Evolutionary conservation across 2,888 invertebrate species (phyloP), one percentile per base, ranked within the genome.

Genomic region (Spodoptera littoralis): DNA sequence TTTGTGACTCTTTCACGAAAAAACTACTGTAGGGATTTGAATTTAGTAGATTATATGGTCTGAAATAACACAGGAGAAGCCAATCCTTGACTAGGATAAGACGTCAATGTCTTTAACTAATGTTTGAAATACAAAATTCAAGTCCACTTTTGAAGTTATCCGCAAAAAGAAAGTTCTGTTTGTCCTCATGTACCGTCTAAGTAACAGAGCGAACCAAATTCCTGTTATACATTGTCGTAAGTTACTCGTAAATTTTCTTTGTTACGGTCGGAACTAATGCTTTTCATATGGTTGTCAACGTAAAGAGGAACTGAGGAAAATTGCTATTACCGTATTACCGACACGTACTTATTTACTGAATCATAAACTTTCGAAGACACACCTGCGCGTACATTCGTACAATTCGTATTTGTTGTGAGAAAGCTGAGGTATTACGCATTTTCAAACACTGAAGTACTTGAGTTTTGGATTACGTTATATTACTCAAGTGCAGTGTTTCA

Each of bases 281-380:
- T 57, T 71, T 73, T 71, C 68, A 55, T 60, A 65, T 68, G 68
- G 62, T 45, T 24, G 57, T 54, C 60, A 56, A 58, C 53, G 60
- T 52, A 65, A 70, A 59, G 59, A 68, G 68, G 63, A 76, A 79
- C 70, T 67, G 59, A 68, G 68, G 63, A 76, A 79, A 72, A 65
- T 66, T 43, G 55, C 51, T 60, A 53, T 66, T 60, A 67, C 62
- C 56, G 65, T 62, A 68, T 64, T 36, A 36, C 53, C 61, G 65
- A 64, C 73, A 73, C 71, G 67, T 65, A 66, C 61, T 59, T 66
- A 65, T 60, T 74, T 60, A 65, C 70, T 59, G 69, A 74, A 80
- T 76, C 71, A 64, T 66, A 69, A 77, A 73, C 73, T 80, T 76
- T 78, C 79, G 52, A 76, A 60, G 65, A 65, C 68, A 70, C 78